Percentiles rank a stretch among this genome's conserved stretches.
phyloP scores from a whole-genome alignment of 2,113 vertebrate species.

The Psilopogon haemacephalus region DNA sequence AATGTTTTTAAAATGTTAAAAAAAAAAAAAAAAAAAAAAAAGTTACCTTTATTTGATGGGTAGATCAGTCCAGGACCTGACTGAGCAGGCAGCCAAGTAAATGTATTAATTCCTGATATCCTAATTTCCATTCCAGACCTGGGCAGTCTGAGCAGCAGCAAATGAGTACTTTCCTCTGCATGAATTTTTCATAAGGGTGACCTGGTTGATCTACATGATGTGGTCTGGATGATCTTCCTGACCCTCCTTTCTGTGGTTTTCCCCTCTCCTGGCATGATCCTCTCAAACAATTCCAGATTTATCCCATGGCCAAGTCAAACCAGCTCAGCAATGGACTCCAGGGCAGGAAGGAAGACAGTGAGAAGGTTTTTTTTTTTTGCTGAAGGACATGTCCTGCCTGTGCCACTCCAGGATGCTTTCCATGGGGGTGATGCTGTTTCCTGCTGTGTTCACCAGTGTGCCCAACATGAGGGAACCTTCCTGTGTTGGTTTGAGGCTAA shows the following conservation, averaged over 20 bases:
- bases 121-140: background rate
- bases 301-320: background rate
- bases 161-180: background rate
- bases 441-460: background rate
- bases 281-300: background rate
- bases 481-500: too few relatives aligned
- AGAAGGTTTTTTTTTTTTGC: background rate
- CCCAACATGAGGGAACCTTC: background rate
- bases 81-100: background rate
- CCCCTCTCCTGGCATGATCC: background rate
- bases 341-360: background rate
- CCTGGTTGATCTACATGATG: background rate
- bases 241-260: background rate
- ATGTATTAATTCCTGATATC: background rate
- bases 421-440: background rate
- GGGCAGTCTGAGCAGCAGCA: background rate
- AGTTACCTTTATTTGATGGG: background rate
- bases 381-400: background rate
- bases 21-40: too few relatives aligned
- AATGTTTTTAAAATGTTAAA: background rate
- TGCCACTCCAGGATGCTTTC: background rate
- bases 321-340: background rate
- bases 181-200: slow-evolving; percentile 20
- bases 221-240: background rate
- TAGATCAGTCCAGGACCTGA: background rate